Percentiles rank a stretch among this genome's conserved stretches.
phyloP scores from a whole-genome alignment of 2,797 vertebrate species.

The Mormyrus proboscirostris region DNA sequence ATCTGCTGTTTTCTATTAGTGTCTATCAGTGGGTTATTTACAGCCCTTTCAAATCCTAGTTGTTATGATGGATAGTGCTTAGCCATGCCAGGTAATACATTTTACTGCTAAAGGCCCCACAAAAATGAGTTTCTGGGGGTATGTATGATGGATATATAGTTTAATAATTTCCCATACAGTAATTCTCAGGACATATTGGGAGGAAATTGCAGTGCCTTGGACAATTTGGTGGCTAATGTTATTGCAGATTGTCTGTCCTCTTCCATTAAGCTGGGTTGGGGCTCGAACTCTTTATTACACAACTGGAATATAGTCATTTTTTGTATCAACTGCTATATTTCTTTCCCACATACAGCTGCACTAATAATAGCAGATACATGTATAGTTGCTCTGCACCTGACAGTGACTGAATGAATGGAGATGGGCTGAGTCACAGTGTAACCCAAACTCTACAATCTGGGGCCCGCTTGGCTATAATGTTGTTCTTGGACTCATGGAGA shows the following conservation, averaged over 20 bases:
- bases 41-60: neutral
- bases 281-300: neutral
- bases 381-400: neutral
- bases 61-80: neutral
- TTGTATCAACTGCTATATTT: neutral
- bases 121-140: slow-evolving; percentile 19
- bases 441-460: neutral
- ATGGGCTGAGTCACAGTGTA: neutral
- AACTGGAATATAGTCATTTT: neutral
- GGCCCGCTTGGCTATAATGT: neutral
- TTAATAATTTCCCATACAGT: slow-evolving; percentile 35
- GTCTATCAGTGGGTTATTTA: neutral
- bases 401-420: neutral
- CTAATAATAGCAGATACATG: neutral
- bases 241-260: slow-evolving; percentile 20
- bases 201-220: slow-evolving; percentile 20
- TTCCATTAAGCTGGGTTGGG: neutral
- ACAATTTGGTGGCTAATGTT: neutral
- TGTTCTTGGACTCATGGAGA: neutral
- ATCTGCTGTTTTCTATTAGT: neutral
- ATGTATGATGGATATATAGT: slow-evolving; percentile 43
- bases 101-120: neutral
- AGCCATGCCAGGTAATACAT: neutral
- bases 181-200: slow-evolving; percentile 19
- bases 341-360: neutral